Base-by-base conservation (phyloP, 2,888 invertebrate species). In the Napeogenes inachia region DNA sequence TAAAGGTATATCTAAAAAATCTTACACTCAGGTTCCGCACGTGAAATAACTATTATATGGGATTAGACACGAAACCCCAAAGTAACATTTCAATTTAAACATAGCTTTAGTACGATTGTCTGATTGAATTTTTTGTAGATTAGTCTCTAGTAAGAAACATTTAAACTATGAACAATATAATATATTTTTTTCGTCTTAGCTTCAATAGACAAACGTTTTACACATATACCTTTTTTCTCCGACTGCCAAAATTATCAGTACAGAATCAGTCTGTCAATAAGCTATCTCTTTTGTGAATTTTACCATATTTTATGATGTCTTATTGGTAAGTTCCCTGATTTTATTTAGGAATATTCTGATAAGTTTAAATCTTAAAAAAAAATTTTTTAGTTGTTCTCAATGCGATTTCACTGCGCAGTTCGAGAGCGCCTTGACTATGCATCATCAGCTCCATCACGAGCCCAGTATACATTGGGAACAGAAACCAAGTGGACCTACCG, bases 341-440 rank as follows among this genome's bases (percentile, higher is more conserved):
- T 21, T 32, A 21, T 13, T 42, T 21, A 35, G 13, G 38, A 35
- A 42, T 42, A 42, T 42, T 42, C 10, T 42, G 10, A 12, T 42
- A 42, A 42, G 5, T 4, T 42, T 42, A 3, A 42, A 10, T 10
- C 42, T 42, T 42, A 42, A 6, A 42, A 38, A 56, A 12, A 1
- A 62, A 13, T 30, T 30, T n/a, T 75, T 0, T 77, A 89, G 89
- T 65, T 89, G 89, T 66, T 80, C 89, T 0, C 82, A 85, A 72
- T 89, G 89, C 71, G 70, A 65, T 38, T 90, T 86, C 70, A 80
- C 77, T 0, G 75, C 87, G 0, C 79, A 88, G 61, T 89, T 87
- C 71, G 84, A 87, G 69, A 89, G 84, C 56, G 85, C 85, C 0
- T 71, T 89, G 12, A 67, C 70, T 13, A 89, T 89, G 88, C 89